Evolutionary conservation across 2,113 vertebrate genomes (phyloP), one percentile per base, ranked within the genome.

Genomic region (Potamarius usumacintae): DNA sequence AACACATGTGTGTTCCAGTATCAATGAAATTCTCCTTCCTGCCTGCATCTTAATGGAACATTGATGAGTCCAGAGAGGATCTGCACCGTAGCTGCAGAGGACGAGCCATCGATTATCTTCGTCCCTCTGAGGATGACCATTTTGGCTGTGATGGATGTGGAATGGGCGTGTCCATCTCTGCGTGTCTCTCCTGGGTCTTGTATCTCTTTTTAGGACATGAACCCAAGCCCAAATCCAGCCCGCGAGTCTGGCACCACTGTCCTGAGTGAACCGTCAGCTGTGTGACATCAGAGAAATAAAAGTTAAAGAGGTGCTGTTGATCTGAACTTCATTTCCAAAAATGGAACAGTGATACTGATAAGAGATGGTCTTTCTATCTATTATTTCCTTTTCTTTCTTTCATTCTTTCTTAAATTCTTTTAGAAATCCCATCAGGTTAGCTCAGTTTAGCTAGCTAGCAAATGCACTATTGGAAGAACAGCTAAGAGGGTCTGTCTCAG

Each of bases 21-120:
- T 62, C 22, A 27, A 50, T 76, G 71, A 9, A 42, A 58, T 22
- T 20, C 67, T 72, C 27, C 52, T 53, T 85, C 30, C 15, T 71
- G 42, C 18, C 84, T 65, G 57, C 4, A 10, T 79, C 48, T 7
- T 65, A 53, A 78, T 42, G 58, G 20, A 78, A 22, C 27, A 12
- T 5, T 77, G 55, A 85, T 85, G 42, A 86, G 50, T 80, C 50
- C 60, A 55, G 52, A 34, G 67, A 55, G 83, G 52, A 84, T 74
- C 60, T 72, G n/a, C 63, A 34, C 20, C 7, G 2, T 48, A 30
- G 25, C 58, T 52, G 20, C n/a, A 7, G 27, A 50, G 53, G 34
- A 48, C 72, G 11, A 50, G 58, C 15, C 58, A 85, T 77, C 48
- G 17, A 85, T 78, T 25, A 8, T 50, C 58, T 27, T 0, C 4